Percentiles rank a stretch among this genome's conserved stretches.
Evolutionary conservation across 2,797 vertebrate species (phyloP).

Genomic region (Threskiornis aethiopicus): DNA sequence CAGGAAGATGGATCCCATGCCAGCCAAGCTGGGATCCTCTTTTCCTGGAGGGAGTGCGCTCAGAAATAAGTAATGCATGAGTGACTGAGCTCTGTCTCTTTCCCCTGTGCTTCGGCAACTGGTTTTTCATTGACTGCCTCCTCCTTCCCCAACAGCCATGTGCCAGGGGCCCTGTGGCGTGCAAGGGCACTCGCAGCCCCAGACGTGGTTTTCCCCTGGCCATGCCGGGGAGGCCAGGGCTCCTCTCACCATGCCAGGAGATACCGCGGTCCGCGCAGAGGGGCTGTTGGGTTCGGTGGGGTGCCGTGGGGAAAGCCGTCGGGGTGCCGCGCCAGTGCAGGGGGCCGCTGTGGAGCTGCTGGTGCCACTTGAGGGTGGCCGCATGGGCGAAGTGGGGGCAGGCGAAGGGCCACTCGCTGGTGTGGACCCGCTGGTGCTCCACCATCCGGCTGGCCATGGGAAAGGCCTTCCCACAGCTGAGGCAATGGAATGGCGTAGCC

Average conservation of each 20-base stretch:
- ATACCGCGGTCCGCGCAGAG: fast-evolving
- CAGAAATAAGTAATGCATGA: neutral
- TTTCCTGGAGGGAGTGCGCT: neutral
- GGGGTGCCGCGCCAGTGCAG: neutral
- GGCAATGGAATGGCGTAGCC: too few species aligned
- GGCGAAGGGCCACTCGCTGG: fast-evolving
- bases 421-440: neutral
- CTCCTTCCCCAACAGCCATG: neutral
- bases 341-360: neutral
- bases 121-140: neutral
- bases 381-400: neutral
- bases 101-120: neutral
- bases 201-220: neutral
- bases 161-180: neutral
- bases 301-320: too few species aligned
- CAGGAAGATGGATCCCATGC: neutral
- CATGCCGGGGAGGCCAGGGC: neutral
- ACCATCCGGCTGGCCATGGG: neutral
- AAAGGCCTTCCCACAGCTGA: neutral
- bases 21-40: neutral
- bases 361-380: neutral
- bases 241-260: fast-evolving
- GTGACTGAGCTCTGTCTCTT: neutral
- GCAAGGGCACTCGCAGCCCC: neutral
- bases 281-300: neutral